phyloP scores from a whole-genome alignment of 2,888 invertebrate genomes.

The Corbicula japonica region DNA sequence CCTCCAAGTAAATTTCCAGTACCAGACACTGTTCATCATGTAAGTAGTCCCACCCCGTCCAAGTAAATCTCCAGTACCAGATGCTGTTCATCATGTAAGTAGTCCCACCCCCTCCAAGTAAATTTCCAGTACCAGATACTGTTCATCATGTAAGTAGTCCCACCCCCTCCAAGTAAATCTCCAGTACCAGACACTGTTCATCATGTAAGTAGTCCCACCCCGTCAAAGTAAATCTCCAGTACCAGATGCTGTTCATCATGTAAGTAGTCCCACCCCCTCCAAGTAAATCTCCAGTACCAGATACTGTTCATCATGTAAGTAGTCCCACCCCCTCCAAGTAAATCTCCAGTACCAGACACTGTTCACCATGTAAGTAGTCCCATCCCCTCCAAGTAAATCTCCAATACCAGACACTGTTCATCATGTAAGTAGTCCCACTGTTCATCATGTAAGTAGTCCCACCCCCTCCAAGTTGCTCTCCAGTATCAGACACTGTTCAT shows the following conservation, averaged over 20 bases:
- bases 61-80: neutral
- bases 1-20: constrained; percentile 66
- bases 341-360: constrained; percentile 59
- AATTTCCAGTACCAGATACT: constrained; percentile 58
- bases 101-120: constrained; percentile 62
- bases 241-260: constrained; percentile 52
- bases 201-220: constrained; percentile 64
- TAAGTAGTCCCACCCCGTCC: constrained; percentile 11
- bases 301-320: too few species aligned
- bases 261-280: constrained; percentile 11
- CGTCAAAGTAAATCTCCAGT: constrained; percentile 66
- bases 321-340: constrained; percentile 62
- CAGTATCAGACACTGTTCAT: too few species aligned
- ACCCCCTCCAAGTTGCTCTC: too few species aligned
- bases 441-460: too few species aligned
- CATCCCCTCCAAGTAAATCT: too few species aligned
- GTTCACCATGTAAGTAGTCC: constrained; percentile 62
- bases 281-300: neutral
- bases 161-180: constrained; percentile 67
- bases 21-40: constrained; percentile 52
- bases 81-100: too few species aligned
- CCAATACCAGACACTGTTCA: too few species aligned
- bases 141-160: constrained; percentile 61
- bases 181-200: constrained; percentile 50
- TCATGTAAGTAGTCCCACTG: too few species aligned